These are phyloP conservation scores for Meiosimyza decipiens DNA, from an alignment of 2,888 invertebrate genomes.

Conservation along the genomic window DNA sequence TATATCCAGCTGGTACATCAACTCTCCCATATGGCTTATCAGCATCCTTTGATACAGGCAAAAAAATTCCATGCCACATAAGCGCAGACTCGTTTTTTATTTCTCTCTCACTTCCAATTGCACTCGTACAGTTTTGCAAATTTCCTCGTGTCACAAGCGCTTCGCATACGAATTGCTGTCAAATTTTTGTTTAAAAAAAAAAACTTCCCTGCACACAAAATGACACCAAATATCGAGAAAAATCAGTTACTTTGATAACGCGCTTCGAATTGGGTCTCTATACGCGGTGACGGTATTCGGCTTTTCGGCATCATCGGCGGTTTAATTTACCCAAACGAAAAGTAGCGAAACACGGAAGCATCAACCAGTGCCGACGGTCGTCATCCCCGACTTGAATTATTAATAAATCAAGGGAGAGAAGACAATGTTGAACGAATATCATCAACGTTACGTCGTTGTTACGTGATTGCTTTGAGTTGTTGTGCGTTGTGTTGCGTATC, in stretches of 20 bases:
- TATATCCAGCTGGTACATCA: too few species aligned
- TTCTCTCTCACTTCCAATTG: not conserved
- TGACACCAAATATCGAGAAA: conserved; percentile 48
- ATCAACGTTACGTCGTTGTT: not conserved
- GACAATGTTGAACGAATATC: too few species aligned
- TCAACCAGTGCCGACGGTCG: not conserved
- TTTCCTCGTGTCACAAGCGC: not conserved
- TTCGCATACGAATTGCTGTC: too few species aligned
- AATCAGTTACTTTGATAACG: conserved; percentile 63
- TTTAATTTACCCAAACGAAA: not conserved
- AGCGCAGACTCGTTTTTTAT: not conserved
- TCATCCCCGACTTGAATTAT: conserved; percentile 5
- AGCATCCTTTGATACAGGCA: too few species aligned
- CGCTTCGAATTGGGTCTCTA: conserved; percentile 58
- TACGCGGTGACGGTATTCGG: conserved; percentile 4
- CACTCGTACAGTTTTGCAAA: not conserved
- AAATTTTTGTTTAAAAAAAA: not conserved
- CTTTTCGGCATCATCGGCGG: conserved; percentile 15
- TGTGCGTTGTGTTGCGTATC: not conserved
- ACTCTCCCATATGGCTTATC: too few species aligned
- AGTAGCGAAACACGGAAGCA: too few species aligned
- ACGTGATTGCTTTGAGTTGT: not conserved
- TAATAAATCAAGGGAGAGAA: conserved; percentile 21
- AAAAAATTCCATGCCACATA: too few species aligned
- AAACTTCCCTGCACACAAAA: conserved; percentile 14